Percentiles rank a stretch among this genome's conserved stretches.
Evolutionary conservation across 2,113 vertebrate genomes (phyloP).

Genomic region (Python bivittatus): DNA sequence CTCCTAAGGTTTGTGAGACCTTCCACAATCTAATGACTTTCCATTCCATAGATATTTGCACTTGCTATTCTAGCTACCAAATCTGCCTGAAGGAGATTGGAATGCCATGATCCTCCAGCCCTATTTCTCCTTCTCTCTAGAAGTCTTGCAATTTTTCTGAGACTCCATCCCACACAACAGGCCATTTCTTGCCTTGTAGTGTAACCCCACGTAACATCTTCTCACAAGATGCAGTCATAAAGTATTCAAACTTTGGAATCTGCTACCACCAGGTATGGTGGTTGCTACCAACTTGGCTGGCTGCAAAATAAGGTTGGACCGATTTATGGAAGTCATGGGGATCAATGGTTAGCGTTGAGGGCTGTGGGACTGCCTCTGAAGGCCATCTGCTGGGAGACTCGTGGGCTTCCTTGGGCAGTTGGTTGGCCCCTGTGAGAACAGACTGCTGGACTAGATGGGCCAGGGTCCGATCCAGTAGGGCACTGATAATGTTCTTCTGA

Average conservation of each 20-base stretch:
- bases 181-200: background rate
- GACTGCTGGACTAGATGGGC: background rate
- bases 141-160: background rate
- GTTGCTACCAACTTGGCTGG: background rate
- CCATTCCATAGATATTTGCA: background rate
- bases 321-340: background rate
- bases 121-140: background rate
- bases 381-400: background rate
- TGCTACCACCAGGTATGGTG: background rate
- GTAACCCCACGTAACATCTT: background rate
- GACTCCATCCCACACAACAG: background rate
- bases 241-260: background rate
- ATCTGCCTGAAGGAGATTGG: background rate
- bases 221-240: background rate
- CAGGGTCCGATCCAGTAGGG: background rate
- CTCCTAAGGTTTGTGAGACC: background rate
- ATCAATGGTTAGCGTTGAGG: background rate
- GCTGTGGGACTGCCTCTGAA: background rate
- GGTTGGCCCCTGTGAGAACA: background rate
- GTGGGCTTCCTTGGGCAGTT: background rate
- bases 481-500: background rate
- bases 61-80: background rate
- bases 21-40: background rate
- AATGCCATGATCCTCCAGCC: background rate
- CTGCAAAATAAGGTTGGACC: background rate